These are phyloP conservation scores for Caligus rogercresseyi DNA, from an alignment of 1,140 invertebrate genomes.

Conservation along the genomic window DNA sequence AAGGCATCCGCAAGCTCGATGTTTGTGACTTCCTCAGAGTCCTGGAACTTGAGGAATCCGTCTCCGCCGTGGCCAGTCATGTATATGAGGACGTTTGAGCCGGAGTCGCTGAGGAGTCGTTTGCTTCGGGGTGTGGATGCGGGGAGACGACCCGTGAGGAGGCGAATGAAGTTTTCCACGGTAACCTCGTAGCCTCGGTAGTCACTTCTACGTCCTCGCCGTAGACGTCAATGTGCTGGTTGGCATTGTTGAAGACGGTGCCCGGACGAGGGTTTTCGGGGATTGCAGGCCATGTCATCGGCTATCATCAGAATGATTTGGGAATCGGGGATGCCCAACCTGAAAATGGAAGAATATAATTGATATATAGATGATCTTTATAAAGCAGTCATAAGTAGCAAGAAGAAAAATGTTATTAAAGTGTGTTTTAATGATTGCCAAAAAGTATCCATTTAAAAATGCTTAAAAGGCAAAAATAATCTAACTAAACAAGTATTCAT, in stretches of 20 bases:
- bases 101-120: constrained; percentile 81
- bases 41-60: constrained; percentile 98
- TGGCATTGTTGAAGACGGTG: constrained; percentile 80
- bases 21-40: constrained; percentile 97
- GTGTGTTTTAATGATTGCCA: too few species aligned
- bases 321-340: constrained; percentile 16
- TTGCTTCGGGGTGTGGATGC: constrained; percentile 86
- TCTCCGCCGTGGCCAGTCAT: constrained; percentile 94
- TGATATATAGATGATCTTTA: constrained; percentile 13
- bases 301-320: constrained; percentile 94
- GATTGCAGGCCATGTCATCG: constrained; percentile 98
- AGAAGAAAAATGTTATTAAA: too few species aligned
- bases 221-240: constrained; percentile 81
- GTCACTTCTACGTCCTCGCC: constrained; percentile 98
- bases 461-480: constrained; percentile 17
- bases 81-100: constrained; percentile 93
- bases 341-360: constrained; percentile 25
- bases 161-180: constrained; percentile 92
- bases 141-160: constrained; percentile 76
- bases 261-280: constrained; percentile 92
- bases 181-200: constrained; percentile 96
- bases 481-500: too few species aligned
- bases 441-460: too few species aligned
- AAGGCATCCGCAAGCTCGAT: constrained; percentile 94
- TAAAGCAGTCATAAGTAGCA: background rate